Conservation (phyloP, 2,113 vertebrate species). For the Alectura lathami region DNA sequence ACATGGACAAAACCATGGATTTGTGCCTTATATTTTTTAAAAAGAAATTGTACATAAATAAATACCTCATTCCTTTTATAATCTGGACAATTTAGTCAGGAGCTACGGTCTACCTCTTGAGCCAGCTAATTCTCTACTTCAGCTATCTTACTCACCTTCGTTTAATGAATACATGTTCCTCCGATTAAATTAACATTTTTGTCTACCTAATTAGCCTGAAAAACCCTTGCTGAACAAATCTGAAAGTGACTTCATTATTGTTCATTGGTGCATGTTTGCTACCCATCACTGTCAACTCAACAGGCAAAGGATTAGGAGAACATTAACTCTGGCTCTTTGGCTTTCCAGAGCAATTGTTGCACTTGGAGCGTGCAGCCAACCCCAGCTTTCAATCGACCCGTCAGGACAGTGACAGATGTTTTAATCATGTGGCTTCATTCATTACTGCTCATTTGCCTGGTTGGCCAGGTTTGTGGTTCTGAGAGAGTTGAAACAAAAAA, state of each 20-base stretch:
- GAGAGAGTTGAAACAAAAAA: conserved; percentile 69
- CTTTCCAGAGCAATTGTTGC: conserved; percentile 59
- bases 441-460: conserved; percentile 65
- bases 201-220: conserved; percentile 78
- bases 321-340: conserved; percentile 76
- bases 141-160: conserved; percentile 69
- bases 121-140: conserved; percentile 75
- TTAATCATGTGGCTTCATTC: conserved; percentile 74
- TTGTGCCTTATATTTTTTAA: neutral
- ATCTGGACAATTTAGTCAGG: conserved; percentile 48
- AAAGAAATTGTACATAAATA: neutral
- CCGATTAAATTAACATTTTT: conserved; percentile 84
- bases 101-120: conserved; percentile 60
- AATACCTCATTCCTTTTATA: conserved; percentile 15
- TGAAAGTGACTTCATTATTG: conserved; percentile 76
- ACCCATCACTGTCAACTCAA: conserved; percentile 76
- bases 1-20: neutral
- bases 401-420: conserved; percentile 79
- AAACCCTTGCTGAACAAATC: conserved; percentile 75
- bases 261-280: conserved; percentile 68
- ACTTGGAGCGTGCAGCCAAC: conserved; percentile 17
- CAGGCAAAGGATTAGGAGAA: conserved; percentile 67
- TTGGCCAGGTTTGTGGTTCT: conserved; percentile 55
- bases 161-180: conserved; percentile 77
- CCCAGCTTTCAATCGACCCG: conserved; percentile 32